Evolutionary conservation across 2,888 invertebrate species (phyloP).

Genomic region (Globia sparganii): DNA sequence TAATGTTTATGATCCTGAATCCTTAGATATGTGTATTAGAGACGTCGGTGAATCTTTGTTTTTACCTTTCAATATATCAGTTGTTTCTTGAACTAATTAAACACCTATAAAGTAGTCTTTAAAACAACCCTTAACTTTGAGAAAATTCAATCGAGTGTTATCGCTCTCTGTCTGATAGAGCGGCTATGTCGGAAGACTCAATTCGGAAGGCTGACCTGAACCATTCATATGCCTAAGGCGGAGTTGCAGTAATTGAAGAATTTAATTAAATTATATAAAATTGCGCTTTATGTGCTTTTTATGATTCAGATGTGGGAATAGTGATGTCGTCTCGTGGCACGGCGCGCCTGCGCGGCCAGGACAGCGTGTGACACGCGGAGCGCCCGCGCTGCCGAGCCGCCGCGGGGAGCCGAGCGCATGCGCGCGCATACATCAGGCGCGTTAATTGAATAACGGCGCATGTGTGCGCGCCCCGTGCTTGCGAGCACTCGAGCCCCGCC

Average conservation of each 20-base stretch:
- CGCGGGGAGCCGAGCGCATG: conserved; percentile 56
- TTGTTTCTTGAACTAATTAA: neutral
- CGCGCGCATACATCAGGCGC: conserved; percentile 66
- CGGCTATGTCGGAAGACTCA: neutral
- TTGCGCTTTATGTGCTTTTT: conserved; percentile 32
- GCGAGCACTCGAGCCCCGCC: conserved; percentile 12
- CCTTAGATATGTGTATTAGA: neutral
- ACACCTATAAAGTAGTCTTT: neutral
- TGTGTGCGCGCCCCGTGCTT: conserved; percentile 19
- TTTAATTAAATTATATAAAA: conserved; percentile 38
- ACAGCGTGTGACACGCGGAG: conserved; percentile 38
- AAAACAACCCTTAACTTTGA: neutral
- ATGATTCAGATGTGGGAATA: conserved; percentile 47
- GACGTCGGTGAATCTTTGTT: neutral
- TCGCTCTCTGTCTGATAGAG: neutral
- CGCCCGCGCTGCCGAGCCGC: neutral
- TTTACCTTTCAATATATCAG: neutral
- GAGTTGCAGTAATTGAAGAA: conserved; percentile 14
- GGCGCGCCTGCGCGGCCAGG: neutral
- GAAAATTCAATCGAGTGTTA: neutral
- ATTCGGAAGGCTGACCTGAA: neutral
- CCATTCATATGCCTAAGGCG: neutral
- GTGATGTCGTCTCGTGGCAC: neutral
- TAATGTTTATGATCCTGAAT: neutral
- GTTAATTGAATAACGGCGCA: conserved; percentile 74